A percentile compares a stretch with the other conserved stretches of the same genome.
These are phyloP conservation scores for Ceratosolen solmsi DNA, from an alignment of 1,140 invertebrate genomes.

Conservation along the genomic window DNA sequence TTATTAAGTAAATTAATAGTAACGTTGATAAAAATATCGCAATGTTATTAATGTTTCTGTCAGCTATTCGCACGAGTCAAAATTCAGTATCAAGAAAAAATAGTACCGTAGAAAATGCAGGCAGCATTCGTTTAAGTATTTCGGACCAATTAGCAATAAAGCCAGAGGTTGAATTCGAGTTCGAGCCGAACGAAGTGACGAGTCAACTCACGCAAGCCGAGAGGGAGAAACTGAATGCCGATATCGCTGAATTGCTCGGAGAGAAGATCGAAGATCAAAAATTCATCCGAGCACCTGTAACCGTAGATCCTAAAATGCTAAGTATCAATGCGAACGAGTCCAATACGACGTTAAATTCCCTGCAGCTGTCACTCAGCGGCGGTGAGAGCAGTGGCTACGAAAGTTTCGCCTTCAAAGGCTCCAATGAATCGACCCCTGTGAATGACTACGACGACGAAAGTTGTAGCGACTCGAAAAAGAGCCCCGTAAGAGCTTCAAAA, in stretches of 20 bases:
- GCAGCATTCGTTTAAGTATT: constrained; percentile 16
- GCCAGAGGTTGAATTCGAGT: not conserved
- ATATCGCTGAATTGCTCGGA: constrained; percentile 67
- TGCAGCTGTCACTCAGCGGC: constrained; percentile 75
- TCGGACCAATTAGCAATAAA: not conserved
- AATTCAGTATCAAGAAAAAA: not conserved
- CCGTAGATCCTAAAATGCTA: constrained; percentile 48
- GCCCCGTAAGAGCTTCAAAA: constrained; percentile 36
- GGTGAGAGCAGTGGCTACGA: constrained; percentile 90
- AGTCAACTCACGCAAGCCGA: constrained; percentile 48
- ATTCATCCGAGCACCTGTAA: constrained; percentile 20
- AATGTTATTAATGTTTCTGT: too few species aligned
- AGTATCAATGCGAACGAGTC: constrained; percentile 51
- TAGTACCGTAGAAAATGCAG: constrained; percentile 31
- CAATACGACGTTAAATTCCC: constrained; percentile 59
- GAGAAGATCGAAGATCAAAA: constrained; percentile 57
- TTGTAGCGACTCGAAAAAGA: constrained; percentile 53
- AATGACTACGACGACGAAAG: constrained; percentile 72
- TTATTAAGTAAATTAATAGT: too few species aligned
- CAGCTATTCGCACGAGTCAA: not conserved
- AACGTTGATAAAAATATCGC: too few species aligned
- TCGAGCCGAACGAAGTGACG: not conserved
- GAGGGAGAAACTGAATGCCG: constrained; percentile 64
- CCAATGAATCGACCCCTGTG: constrained; percentile 66
- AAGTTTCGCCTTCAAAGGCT: constrained; percentile 79